Conservation (phyloP, 1,140 invertebrate genomes). For the Psix sp. region DNA sequence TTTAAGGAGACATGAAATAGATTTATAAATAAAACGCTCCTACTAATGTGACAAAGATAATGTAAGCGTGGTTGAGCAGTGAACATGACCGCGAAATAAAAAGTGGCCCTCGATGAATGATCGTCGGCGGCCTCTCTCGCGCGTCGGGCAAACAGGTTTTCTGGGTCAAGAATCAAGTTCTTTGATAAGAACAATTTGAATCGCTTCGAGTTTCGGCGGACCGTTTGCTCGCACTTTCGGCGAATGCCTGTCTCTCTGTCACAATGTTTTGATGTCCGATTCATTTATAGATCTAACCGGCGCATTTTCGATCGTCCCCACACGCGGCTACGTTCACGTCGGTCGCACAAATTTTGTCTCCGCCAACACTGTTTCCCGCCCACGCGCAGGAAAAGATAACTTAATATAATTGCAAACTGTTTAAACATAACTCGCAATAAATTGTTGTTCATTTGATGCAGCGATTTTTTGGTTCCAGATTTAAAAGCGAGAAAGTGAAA, state of each 20-base stretch:
- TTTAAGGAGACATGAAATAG: too few relatives aligned
- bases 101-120: conserved; percentile 68
- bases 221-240: conserved; percentile 8
- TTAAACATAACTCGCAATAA: too few relatives aligned
- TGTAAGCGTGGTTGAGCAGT: conserved; percentile 43
- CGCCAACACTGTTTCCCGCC: conserved; percentile 39
- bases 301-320: too few relatives aligned
- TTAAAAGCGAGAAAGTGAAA: too few relatives aligned
- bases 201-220: conserved; percentile 52
- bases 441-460: too few relatives aligned
- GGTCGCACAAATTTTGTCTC: too few relatives aligned
- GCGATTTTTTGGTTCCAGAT: too few relatives aligned
- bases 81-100: conserved; percentile 70
- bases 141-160: conserved; percentile 63
- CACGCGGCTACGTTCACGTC: too few relatives aligned
- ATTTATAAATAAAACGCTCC: conserved; percentile 9
- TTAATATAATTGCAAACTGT: conserved; percentile 43
- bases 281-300: too few relatives aligned
- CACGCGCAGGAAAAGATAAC: conserved; percentile 49
- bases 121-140: conserved; percentile 53
- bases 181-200: conserved; percentile 63
- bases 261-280: too few relatives aligned
- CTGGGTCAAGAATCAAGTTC: conserved; percentile 75
- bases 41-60: conserved; percentile 12
- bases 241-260: too few relatives aligned